Evolutionary conservation across 2,888 invertebrate genomes (phyloP), one percentile per base, ranked within the genome.

Genomic region (Hemistola chrysoprasaria): DNA sequence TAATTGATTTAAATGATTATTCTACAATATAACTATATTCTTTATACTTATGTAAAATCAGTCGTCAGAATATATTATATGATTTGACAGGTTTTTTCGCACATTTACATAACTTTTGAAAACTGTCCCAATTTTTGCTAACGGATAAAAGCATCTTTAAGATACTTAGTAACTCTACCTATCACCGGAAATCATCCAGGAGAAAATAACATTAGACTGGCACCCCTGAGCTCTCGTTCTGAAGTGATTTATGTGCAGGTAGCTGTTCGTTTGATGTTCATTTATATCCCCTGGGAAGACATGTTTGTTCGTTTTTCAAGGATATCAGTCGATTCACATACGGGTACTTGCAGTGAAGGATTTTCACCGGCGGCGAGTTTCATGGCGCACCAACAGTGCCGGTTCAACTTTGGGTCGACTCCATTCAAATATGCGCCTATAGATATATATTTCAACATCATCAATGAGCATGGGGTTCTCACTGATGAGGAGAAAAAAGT

Each of bases 321-420:
- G 22, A 23, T 29, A 16, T 3, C 16, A 4, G 16, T 16, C 2
- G 16, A 16, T 4, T 4, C 16, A 16, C 3, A 16, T 3, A 16
- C 2, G 4, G n/a, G 6, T 0, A 3, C 48, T 78, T 79, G 22
- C 75, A 96, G 95, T 57, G 91, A 92, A 56, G 97, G 97, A 20
- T 97, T 96, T 81, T 98, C 96, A 83, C 97, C 98, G 5, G 98
- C 97, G 1, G 98, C 97, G 1, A 97, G 97, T 77, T 97, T 98
- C 78, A 98, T 97, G 97, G 96, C 97, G 48, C 98, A 97, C 90
- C 98, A 98, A 75, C 97, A 97, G 71, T 97, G 97, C 81, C 91
- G 93, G 31, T 98, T 98, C 83, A 98, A 98, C 85, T 98, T 98
- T 80, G 98, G 98, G 36, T 90, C 92, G 46, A 90, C 92, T 48